A percentile compares a stretch with the other conserved stretches of the same genome.
Conservation (phyloP, 2,113 vertebrate species). For the Nyctibius bracteatus region DNA sequence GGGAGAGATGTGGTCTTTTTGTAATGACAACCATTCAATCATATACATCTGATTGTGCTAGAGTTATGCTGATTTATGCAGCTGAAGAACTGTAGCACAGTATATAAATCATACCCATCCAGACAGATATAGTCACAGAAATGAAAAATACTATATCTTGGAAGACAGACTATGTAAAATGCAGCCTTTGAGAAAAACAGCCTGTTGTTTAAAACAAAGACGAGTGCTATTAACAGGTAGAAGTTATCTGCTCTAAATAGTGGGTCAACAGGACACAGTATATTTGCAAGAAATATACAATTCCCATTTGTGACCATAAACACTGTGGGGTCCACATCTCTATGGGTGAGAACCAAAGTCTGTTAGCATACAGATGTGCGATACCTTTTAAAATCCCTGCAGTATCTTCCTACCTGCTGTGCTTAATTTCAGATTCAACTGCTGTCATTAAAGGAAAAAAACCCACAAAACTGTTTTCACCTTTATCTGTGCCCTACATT, state of each 20-base stretch:
- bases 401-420: slow-evolving; percentile 60
- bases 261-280: slow-evolving; percentile 36
- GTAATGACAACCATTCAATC: background rate
- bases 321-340: slow-evolving; percentile 42
- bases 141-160: background rate
- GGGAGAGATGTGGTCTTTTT: background rate
- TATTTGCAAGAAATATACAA: slow-evolving; percentile 34
- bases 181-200: background rate
- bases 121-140: background rate
- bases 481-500: slow-evolving; percentile 51
- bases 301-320: slow-evolving; percentile 56
- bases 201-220: background rate
- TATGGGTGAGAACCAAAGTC: slow-evolving; percentile 35
- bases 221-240: background rate
- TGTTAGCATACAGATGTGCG: slow-evolving; percentile 58
- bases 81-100: background rate
- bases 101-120: background rate
- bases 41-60: background rate
- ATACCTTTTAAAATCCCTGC: slow-evolving; percentile 56
- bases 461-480: background rate
- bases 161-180: background rate
- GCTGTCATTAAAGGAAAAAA: slow-evolving; percentile 49
- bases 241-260: slow-evolving; percentile 29
- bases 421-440: slow-evolving; percentile 69
- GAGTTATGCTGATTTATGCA: background rate